phyloP scores from a whole-genome alignment of 2,888 invertebrate genomes.

The Oscheius sp. region DNA sequence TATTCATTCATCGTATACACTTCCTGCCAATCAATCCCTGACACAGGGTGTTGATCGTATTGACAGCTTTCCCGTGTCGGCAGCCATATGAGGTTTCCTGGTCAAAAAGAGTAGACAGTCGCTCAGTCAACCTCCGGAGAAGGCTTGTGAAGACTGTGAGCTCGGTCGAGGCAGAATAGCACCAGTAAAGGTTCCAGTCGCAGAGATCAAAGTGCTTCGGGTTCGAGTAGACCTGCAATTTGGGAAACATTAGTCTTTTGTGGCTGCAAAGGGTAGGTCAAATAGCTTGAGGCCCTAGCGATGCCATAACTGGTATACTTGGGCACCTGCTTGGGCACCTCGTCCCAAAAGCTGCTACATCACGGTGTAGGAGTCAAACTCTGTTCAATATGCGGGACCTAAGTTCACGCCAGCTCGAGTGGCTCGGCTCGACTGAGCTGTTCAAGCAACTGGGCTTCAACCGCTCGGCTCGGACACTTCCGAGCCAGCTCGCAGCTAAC shows the following conservation, averaged over 20 bases:
- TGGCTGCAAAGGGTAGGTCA: neutral
- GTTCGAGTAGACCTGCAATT: conserved; percentile 52
- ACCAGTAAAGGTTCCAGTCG: conserved; percentile 63
- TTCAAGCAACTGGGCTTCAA: too few species aligned
- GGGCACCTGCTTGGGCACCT: too few species aligned
- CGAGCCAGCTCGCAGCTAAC: too few species aligned
- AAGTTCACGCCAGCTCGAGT: too few species aligned
- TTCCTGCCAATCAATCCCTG: conserved; percentile 50
- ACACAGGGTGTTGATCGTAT: conserved; percentile 51
- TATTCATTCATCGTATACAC: conserved; percentile 41
- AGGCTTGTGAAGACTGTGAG: conserved; percentile 43
- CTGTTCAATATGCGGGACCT: too few species aligned
- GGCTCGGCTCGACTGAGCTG: too few species aligned
- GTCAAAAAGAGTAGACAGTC: conserved; percentile 49
- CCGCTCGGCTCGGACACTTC: too few species aligned
- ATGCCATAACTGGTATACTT: too few species aligned
- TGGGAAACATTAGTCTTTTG: neutral
- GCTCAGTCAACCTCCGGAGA: conserved; percentile 43
- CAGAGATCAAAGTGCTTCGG: conserved; percentile 57
- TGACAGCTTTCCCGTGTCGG: conserved; percentile 47
- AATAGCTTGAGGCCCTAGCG: too few species aligned
- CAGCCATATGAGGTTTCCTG: conserved; percentile 50
- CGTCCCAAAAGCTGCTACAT: too few species aligned
- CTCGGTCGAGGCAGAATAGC: conserved; percentile 43
- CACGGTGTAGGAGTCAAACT: too few species aligned